Base-by-base conservation (phyloP, 2,797 vertebrate genomes). In the Hippocampus kuda region DNA sequence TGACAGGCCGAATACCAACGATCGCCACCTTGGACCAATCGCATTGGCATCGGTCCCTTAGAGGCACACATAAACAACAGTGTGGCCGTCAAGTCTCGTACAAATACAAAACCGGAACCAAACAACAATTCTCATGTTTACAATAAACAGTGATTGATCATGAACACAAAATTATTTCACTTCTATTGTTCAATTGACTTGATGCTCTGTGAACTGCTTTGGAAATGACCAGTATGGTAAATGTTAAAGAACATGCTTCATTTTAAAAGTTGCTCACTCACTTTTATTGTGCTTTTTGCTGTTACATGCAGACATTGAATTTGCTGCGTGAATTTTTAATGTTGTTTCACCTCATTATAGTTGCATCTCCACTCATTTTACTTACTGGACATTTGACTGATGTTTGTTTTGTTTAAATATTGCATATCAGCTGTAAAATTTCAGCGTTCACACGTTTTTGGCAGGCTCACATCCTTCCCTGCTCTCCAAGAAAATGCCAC, bases 41-140 rank as follows among this genome's bases (percentile, higher is more conserved):
- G 65, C 75, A 68, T 46, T 65, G 59, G 49, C 42, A 38, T 54
- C 2, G 18, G 68, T 68, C 65, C 66, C 72, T 78, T 78, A 75
- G 71, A 76, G 56, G 66, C 27, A 16, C 65, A 73, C 73, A 75
- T 82, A 80, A 82, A 87, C 84, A 83, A 72, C 81, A 81, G 86
- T 82, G 75, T 68, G 76, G 66, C 63, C 76, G 69, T 70, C 69
- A 72, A 46, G 73, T 72, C 68, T 79, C 61, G 66, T 70, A 65
- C 61, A 57, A 30, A 27, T 24, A 26, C 24, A 53, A 41, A 64
- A 4, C 22, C 68, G 38, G 64, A 73, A 63, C 57, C 24, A 2
- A 65, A 46, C 46, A 61, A 41, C 66, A 24, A 71, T 49, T 13
- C 57, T 27, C 34, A 67, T 51, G 66, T 65, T 48, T 5, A 62